Evolutionary conservation across 2,888 invertebrate genomes (phyloP), one percentile per base, ranked within the genome.

Genomic region (Ptychoptera contaminata): DNA sequence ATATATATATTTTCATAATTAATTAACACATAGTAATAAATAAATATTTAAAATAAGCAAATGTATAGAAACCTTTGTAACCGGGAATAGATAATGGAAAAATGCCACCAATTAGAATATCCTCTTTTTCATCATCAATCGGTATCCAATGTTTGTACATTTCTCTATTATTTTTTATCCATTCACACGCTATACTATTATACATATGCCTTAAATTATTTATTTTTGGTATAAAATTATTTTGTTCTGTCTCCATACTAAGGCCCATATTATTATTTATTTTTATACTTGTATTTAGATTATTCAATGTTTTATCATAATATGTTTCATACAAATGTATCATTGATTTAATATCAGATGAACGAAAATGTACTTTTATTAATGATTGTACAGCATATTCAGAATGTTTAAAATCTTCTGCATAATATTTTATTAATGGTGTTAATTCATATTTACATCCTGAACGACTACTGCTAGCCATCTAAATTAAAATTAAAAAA

Each of bases 381-480:
- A n/a, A 8, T 37, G 16, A 23, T 36, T 29, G 11, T 32, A n/a
- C 30, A 30, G 11, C 55, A 32, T 53, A 48, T 15, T 34, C 35
- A 10, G 55, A 67, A 1, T 58, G 57, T 48, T 72, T 69, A 14
- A 83, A 58, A 45, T 69, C 68, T 4, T 62, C 60, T 70, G 78
- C 77, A n/a, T 73, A 73, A 39, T 79, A 65, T 59, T 85, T 85
- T 8, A 76, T 70, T 41, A 82, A 62, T 41, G 79, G 71, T 48
- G 75, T 76, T 44, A 78, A 67, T 51, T 82, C 81, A 58, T 83
- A 83, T 54, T 72, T 73, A 57, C 82, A 84, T 15, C 70, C 64
- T 0, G 61, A 52, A 38, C 48, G 34, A 47, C 49, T 45, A 36
- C 56, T 44, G 49, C 58, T 52, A 2, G 14, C 3, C 8, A 51